These are phyloP conservation scores for Willowsia nigromaculata DNA, from an alignment of 2,888 invertebrate species.

Conservation along the genomic window DNA sequence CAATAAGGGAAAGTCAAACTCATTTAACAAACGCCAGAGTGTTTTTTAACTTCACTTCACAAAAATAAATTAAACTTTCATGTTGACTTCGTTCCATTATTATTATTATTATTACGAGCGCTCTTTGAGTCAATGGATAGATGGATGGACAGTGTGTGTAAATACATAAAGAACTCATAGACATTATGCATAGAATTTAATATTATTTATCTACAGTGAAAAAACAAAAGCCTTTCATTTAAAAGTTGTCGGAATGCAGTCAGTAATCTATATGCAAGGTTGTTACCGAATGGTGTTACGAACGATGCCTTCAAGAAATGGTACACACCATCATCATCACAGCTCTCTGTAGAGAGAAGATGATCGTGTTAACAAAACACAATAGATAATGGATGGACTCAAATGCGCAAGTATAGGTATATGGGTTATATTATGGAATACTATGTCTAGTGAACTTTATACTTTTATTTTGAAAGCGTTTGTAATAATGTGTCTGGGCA, in stretches of 20 bases:
- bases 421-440: not conserved
- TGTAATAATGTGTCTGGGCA: conserved; percentile 56
- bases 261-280: conserved; percentile 39
- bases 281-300: conserved; percentile 52
- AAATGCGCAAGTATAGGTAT: not conserved
- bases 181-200: not conserved
- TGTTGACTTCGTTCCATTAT: conserved; percentile 63
- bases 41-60: conserved; percentile 59
- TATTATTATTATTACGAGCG: conserved; percentile 39
- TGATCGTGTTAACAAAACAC: conserved; percentile 11
- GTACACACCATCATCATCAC: conserved; percentile 42
- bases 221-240: conserved; percentile 52
- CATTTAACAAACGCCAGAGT: conserved; percentile 61
- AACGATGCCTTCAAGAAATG: conserved; percentile 62
- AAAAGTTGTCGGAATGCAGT: conserved; percentile 56
- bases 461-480: conserved; percentile 6
- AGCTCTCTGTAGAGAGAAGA: not conserved
- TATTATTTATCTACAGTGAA: not conserved
- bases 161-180: not conserved
- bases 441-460: not conserved
- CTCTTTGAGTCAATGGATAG: not conserved
- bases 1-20: conserved; percentile 70
- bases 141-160: not conserved
- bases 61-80: conserved; percentile 70
- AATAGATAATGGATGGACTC: not conserved